Conservation (phyloP, 2,113 vertebrate genomes). For the Thymallus thymallus region DNA sequence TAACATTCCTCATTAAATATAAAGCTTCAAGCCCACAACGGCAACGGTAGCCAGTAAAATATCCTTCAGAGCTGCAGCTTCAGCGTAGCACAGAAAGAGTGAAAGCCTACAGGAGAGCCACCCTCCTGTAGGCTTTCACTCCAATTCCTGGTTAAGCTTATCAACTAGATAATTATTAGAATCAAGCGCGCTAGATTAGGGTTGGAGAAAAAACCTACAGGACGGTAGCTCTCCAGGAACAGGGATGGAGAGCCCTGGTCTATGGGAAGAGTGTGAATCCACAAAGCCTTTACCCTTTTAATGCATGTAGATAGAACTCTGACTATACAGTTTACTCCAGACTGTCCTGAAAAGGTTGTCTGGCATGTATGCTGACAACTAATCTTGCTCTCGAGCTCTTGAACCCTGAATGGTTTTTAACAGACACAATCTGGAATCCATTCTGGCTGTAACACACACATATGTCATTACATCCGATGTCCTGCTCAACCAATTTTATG, state of each 20-base stretch:
- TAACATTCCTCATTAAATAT: background rate
- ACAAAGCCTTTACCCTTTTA: too few relatives aligned
- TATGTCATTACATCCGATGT: constrained; percentile 25
- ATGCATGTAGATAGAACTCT: background rate
- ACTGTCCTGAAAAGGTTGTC: background rate
- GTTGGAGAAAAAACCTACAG: too few relatives aligned
- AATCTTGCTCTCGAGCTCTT: background rate
- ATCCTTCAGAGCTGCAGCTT: background rate
- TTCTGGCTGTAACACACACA: constrained; percentile 7
- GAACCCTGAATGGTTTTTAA: constrained; percentile 22
- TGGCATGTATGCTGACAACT: constrained; percentile 11
- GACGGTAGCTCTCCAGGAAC: too few relatives aligned
- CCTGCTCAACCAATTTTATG: background rate
- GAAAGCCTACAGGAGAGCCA: too few relatives aligned
- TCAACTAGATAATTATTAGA: too few relatives aligned
- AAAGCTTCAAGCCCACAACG: too few relatives aligned
- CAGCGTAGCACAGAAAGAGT: background rate
- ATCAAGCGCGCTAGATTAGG: too few relatives aligned
- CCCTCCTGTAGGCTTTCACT: too few relatives aligned
- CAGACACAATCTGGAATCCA: constrained; percentile 31
- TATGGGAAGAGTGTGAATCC: background rate
- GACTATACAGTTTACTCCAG: background rate
- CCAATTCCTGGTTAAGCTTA: too few relatives aligned
- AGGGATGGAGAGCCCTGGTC: too few relatives aligned
- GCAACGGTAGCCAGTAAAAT: background rate